Evolutionary conservation across 2,113 vertebrate species (phyloP).

Genomic region (Pollimyrus isidori): DNA sequence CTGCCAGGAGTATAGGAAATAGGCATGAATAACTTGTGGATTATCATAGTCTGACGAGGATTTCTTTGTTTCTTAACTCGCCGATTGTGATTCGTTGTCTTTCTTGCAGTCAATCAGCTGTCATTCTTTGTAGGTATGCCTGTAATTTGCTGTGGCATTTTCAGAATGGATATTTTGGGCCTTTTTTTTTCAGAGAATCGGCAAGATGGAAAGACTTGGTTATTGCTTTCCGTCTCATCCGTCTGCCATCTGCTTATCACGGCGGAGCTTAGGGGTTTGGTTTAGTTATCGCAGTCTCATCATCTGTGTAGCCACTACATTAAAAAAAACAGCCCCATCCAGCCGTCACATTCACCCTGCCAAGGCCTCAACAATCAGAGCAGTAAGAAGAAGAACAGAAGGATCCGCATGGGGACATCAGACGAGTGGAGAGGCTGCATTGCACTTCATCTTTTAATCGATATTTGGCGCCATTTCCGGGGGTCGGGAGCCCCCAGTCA

Average conservation of each 20-base stretch:
- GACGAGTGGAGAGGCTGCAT: background rate
- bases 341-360: background rate
- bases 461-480: background rate
- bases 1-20: background rate
- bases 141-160: background rate
- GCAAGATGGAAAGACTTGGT: background rate
- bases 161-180: background rate
- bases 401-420: too few species aligned
- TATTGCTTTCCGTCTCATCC: background rate
- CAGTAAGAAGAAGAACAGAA: background rate
- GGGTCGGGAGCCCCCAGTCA: background rate
- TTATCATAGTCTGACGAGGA: background rate
- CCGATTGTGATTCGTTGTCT: background rate
- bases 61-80: background rate
- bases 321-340: constrained; percentile 35
- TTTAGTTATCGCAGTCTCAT: background rate
- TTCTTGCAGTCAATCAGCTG: background rate
- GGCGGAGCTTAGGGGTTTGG: background rate
- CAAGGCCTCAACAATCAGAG: background rate
- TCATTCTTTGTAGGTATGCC: background rate
- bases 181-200: background rate
- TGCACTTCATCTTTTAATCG: background rate
- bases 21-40: background rate
- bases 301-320: background rate
- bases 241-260: background rate